A percentile compares a stretch with the other conserved stretches of the same genome.
phyloP scores from a whole-genome alignment of 2,113 vertebrate species.

The Chamaea fasciata region DNA sequence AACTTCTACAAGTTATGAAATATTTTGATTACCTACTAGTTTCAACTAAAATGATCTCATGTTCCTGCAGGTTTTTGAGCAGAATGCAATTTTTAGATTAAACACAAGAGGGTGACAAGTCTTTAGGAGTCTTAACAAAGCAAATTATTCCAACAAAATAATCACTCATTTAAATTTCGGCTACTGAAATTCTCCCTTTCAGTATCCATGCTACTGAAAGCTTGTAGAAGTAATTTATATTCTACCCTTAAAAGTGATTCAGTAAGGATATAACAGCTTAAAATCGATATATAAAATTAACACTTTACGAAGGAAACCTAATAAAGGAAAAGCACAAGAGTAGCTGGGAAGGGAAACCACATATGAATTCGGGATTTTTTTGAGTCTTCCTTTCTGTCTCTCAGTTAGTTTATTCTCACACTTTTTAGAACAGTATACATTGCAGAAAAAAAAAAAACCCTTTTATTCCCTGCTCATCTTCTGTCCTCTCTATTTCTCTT shows the following conservation, averaged over 20 bases:
- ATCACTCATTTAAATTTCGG: not conserved
- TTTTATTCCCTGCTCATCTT: not conserved
- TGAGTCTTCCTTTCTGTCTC: not conserved
- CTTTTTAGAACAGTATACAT: not conserved
- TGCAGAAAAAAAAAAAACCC: not conserved
- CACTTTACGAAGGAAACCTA: not conserved
- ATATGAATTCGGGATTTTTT: not conserved
- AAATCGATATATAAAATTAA: not conserved
- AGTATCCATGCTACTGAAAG: not conserved
- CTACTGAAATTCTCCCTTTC: not conserved
- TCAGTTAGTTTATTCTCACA: not conserved
- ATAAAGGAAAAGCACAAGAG: not conserved
- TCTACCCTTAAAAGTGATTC: not conserved
- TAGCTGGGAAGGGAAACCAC: not conserved
- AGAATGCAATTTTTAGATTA: slow-evolving; percentile 12
- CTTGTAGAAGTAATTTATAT: not conserved
- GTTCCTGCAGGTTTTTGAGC: not conserved
- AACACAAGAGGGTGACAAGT: slow-evolving; percentile 50
- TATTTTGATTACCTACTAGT: not conserved
- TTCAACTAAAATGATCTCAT: not conserved
- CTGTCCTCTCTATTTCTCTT: not conserved
- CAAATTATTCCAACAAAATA: not conserved
- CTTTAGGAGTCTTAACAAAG: not conserved
- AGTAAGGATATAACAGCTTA: not conserved
- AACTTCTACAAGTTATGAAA: not conserved